phyloP scores from a whole-genome alignment of 2,113 vertebrate genomes.

The Tursiops truncatus region DNA sequence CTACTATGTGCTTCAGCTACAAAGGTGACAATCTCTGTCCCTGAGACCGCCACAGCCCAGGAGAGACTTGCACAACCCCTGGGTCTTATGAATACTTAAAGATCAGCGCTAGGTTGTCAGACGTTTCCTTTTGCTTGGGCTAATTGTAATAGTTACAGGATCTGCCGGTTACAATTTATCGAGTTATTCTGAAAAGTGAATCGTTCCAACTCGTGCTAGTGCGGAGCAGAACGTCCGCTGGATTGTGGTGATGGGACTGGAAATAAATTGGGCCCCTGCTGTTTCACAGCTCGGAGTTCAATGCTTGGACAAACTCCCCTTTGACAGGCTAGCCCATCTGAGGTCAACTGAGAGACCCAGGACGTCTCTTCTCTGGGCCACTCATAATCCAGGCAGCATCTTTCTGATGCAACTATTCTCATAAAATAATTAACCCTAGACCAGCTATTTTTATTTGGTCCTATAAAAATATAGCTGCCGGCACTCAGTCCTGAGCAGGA shows the following conservation, averaged over 20 bases:
- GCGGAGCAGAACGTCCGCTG: background rate
- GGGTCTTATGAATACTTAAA: background rate
- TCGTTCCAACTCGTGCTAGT: background rate
- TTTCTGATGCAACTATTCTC: background rate
- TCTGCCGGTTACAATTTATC: background rate
- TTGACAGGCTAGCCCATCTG: background rate
- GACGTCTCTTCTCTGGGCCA: background rate
- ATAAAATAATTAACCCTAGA: slow-evolving; percentile 34
- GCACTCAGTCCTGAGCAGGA: slow-evolving; percentile 14
- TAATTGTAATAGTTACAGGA: background rate
- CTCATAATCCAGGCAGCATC: background rate
- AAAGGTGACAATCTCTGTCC: background rate
- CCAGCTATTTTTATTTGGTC: slow-evolving; percentile 50
- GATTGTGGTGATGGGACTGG: background rate
- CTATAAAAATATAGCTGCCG: slow-evolving; percentile 57
- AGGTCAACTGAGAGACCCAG: background rate
- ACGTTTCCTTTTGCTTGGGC: background rate
- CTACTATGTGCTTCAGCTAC: background rate
- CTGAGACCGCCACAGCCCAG: background rate
- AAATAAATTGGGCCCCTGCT: background rate
- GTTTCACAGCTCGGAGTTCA: background rate
- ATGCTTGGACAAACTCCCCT: background rate
- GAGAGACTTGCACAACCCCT: background rate
- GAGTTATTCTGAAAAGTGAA: background rate
- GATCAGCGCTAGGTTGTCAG: background rate